Evolutionary conservation across 92 coral and sea anemone species (phyloP), one percentile per base, ranked within the genome.

Genomic region (Hydrozoanthus gracilis): DNA sequence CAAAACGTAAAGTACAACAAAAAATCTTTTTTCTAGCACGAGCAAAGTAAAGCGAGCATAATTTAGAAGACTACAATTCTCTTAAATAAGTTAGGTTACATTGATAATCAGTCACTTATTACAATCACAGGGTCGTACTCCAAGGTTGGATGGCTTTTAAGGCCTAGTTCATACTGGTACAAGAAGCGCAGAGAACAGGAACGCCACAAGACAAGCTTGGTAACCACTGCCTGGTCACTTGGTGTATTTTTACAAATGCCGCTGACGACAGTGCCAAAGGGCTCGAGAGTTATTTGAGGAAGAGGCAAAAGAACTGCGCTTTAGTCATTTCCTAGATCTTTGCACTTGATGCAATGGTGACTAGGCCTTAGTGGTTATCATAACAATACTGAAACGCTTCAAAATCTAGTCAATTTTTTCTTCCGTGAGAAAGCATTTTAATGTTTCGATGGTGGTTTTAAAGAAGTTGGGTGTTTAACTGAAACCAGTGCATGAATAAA

Each of bases 81-180:
- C 16, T 65, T 67, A 65, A 79, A 79, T 79, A 65, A 80, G 45
- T 64, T 17, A 78, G 51, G 73, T 48, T 80, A 79, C 73, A 62
- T 16, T 47, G 16, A 80, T 48, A 45, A 47, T 80, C 62, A 10
- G 61, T 39, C 51, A 78, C 74, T 62, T 35, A 80, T 62, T 47
- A 65, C 45, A 66, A 47, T 18, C 61, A 65, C 85, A 65, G 61
- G 45, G 12, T 61, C 0, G 17, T 60, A 13, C 44, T 49, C 44
- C 39, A 47, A 4, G 52, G 17, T 13, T 79, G n/a, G 15, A 4
- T 47, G 51, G 71, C 44, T 17, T 35, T 3, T 3, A 54, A 35
- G 54, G 64, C 15, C 16, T 58, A 11, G 3, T 58, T 58, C 64
- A 27, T 27, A 27, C 39, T 27, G 39, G 39, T 27, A 2, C 39